Base-by-base conservation (phyloP, 2,797 vertebrate species). In the Artibeus jamaicensis region DNA sequence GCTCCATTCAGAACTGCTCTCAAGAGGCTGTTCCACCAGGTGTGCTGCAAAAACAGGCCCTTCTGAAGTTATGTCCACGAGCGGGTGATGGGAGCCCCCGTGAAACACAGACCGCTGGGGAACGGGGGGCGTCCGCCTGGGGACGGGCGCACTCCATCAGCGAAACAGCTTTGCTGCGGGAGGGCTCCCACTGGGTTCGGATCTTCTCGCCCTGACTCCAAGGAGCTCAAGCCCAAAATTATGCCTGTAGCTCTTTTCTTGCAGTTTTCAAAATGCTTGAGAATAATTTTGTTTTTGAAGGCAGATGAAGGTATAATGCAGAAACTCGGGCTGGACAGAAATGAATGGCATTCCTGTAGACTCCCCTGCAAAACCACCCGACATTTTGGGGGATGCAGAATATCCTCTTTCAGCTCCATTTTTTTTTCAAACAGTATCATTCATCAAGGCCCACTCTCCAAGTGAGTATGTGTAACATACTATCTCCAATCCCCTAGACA, bases 161-260 rank as follows among this genome's bases (percentile, higher is more conserved):
- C 90, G 78, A 96, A 91, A 73, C 53, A 89, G 29, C 78, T 89
- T 70, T 81, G 29, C 29, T 16, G 44, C 16, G 7, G 39, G 39
- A 42, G 39, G 7, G 44, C 16, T 81, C 32, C 53, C 10, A 57
- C 84, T 85, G 18, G 89, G 91, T 91, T 97, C 82, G 88, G 96
- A 89, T 83, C 34, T 65, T 67, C 85, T 89, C 34, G 67, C 62
- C 91, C 92, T 11, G 18, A 62, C 32, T 93, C 73, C 96, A 88
- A 96, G 96, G 89, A 96, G 39, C 55, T 84, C 19, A 57, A 76
- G 94, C 74, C 3, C 92, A 83, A 96, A 97, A 91, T 92, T 93
- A 97, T 93, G 83, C 21, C 86, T 37, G 12, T 57, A 93, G 22
- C 39, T 78, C 46, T 9, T 93, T 59, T 89, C 73, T 7, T 15